Conservation (phyloP, 2,797 vertebrate genomes). For the Poecile montanus region DNA sequence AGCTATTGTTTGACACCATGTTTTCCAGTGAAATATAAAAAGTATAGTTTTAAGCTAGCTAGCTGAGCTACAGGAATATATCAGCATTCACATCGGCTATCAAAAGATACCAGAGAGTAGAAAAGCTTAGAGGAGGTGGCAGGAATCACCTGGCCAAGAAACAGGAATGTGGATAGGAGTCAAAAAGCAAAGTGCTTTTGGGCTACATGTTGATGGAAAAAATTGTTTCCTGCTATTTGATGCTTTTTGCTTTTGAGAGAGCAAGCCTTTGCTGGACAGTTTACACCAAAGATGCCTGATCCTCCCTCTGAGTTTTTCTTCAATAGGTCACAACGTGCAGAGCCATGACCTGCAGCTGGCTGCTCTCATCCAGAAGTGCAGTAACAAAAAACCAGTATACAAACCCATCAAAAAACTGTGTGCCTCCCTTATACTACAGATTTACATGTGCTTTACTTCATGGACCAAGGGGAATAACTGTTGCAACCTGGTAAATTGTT, state of each 20-base stretch:
- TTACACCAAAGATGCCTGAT: not conserved
- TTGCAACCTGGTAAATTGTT: not conserved
- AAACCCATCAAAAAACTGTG: not conserved
- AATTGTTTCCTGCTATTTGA: not conserved
- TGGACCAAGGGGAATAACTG: not conserved
- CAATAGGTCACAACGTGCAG: not conserved
- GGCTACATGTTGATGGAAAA: not conserved
- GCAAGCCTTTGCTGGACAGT: not conserved
- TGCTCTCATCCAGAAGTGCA: not conserved
- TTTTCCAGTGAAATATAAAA: not conserved
- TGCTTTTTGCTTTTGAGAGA: not conserved
- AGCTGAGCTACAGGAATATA: not conserved
- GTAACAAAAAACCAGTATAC: not conserved
- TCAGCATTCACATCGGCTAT: not conserved
- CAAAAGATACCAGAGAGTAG: not conserved
- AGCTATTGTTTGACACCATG: not conserved
- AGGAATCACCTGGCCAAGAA: not conserved
- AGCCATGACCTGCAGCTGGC: not conserved
- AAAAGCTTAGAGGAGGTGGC: not conserved
- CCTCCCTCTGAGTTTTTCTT: not conserved
- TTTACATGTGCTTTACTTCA: not conserved
- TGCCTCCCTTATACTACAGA: not conserved
- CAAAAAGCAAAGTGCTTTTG: not conserved
- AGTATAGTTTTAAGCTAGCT: not conserved
- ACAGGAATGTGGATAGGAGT: not conserved